A percentile compares a stretch with the other conserved stretches of the same genome.
phyloP scores from a whole-genome alignment of 1,140 invertebrate species.

The Doryteuthis pealeii region DNA sequence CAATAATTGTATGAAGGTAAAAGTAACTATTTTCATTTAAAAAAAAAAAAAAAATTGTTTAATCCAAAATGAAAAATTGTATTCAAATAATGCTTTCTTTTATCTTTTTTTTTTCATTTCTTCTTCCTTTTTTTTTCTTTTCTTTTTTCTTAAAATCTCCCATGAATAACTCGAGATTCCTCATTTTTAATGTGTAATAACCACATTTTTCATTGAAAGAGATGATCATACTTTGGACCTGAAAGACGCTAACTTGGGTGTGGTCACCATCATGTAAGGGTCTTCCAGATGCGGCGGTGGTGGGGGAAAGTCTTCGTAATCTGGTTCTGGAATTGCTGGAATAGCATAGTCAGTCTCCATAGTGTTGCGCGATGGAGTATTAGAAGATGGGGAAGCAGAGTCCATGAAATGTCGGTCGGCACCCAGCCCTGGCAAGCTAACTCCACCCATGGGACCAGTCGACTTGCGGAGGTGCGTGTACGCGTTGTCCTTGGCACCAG shows the following conservation, averaged over 20 bases:
- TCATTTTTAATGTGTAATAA: too few relatives aligned
- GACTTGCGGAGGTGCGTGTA: constrained; percentile 1
- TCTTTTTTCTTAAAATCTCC: too few relatives aligned
- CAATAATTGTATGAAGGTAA: too few relatives aligned
- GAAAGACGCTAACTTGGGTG: constrained; percentile 1
- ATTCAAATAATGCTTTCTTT: too few relatives aligned
- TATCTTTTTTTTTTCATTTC: too few relatives aligned
- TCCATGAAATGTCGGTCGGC: background rate
- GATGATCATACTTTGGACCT: constrained; percentile 12
- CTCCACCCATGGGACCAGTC: background rate
- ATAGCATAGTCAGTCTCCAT: constrained; percentile 11
- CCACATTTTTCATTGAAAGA: too few relatives aligned
- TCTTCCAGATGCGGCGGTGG: background rate
- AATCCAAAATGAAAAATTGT: too few relatives aligned
- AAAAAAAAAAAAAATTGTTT: too few relatives aligned
- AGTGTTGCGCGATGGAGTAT: constrained; percentile 11
- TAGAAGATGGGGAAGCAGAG: background rate
- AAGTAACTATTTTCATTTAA: too few relatives aligned
- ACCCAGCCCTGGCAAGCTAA: background rate
- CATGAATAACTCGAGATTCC: too few relatives aligned
- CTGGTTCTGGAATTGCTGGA: constrained; percentile 4
- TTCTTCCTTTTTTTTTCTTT: too few relatives aligned
- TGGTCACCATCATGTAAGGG: constrained; percentile 9
- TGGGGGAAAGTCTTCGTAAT: constrained; percentile 10
- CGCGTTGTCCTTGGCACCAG: background rate